Evolutionary conservation across 2,113 vertebrate genomes (phyloP).

Genomic region (human (Homo sapiens)): GRCh38 chr2:5663501-5664000

Average conservation of each 20-base stretch:
- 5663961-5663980: fast-evolving
- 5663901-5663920: fast-evolving
- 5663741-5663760: neutral
- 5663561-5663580: neutral
- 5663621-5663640: neutral
- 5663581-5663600: no score
- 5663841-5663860: neutral
- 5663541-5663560: neutral
- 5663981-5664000: fast-evolving
- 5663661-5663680: neutral
- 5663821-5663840: neutral
- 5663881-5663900: fast-evolving
- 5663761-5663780: neutral
- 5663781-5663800: neutral
- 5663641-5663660: fast-evolving
- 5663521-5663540: no score
- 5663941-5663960: neutral
- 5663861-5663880: fast-evolving
- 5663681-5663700: neutral
- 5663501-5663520: fast-evolving
- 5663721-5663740: neutral
- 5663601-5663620: neutral
- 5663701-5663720: neutral
- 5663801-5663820: neutral
- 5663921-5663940: neutral